Conservation (phyloP, 2,113 vertebrate species). For the Hyperopisus bebe region DNA sequence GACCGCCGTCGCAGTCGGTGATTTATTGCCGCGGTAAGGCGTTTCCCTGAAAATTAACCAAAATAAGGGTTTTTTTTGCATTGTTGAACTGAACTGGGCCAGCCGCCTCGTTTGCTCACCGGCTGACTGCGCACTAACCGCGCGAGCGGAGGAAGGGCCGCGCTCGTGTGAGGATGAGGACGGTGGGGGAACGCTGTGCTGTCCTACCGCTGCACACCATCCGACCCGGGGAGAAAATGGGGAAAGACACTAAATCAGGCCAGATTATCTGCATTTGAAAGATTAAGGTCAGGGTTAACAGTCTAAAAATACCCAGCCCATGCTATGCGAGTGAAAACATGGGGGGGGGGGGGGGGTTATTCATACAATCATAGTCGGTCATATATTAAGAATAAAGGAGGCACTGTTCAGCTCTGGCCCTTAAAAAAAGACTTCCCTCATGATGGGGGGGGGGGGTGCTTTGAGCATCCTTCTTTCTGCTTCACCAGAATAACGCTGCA, state of each 20-base stretch:
- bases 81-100: not conserved
- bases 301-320: not conserved
- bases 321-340: not conserved
- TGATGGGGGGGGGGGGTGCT: not conserved
- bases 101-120: not conserved
- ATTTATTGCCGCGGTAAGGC: not conserved
- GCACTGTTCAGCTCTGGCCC: slow-evolving; percentile 1
- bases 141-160: not conserved
- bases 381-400: not conserved
- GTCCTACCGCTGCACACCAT: not conserved
- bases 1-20: not conserved
- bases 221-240: not conserved
- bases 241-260: not conserved
- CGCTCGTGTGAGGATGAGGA: not conserved
- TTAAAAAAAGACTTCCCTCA: slow-evolving; percentile 10
- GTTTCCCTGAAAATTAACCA: not conserved
- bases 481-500: slow-evolving; percentile 8
- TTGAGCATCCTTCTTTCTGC: not conserved
- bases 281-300: not conserved
- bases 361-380: not conserved
- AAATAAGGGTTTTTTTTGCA: not conserved
- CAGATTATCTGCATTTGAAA: slow-evolving; percentile 7
- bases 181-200: not conserved
- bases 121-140: not conserved
- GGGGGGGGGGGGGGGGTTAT: not conserved